Conservation (phyloP, 1,140 invertebrate genomes). For the Trichonephila clavipes region DNA sequence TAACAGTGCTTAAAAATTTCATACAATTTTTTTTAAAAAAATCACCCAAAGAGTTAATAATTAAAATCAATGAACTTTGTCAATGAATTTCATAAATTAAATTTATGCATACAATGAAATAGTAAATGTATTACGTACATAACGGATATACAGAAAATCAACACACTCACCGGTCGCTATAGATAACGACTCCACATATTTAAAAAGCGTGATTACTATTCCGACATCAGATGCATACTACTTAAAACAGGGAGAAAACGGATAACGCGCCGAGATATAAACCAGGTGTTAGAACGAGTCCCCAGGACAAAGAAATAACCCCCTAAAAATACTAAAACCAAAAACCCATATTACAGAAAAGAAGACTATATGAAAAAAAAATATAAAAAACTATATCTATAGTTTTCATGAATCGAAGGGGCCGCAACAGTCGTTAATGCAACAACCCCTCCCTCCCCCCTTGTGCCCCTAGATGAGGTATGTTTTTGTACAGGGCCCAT, state of each 20-base stretch:
- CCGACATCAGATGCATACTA: background rate
- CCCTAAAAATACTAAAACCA: conserved; percentile 19
- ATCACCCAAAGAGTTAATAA: background rate
- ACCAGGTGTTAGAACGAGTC: conserved; percentile 29
- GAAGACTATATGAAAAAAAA: background rate
- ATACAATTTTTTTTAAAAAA: too few relatives aligned
- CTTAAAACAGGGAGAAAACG: background rate
- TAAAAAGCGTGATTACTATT: conserved; percentile 7
- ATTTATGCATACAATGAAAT: background rate
- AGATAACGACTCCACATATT: background rate
- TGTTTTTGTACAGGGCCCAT: conserved; percentile 39
- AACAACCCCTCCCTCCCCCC: background rate
- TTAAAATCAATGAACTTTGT: background rate
- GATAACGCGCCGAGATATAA: background rate
- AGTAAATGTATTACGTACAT: background rate
- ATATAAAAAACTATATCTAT: background rate
- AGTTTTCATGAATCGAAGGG: conserved; percentile 42
- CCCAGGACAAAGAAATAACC: background rate
- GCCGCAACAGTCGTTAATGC: conserved; percentile 13
- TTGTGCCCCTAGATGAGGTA: conserved; percentile 37
- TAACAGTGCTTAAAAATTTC: too few relatives aligned
- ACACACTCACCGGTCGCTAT: background rate
- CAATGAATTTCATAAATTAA: background rate
- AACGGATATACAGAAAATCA: background rate
- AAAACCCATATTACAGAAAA: conserved; percentile 25